Evolutionary conservation across 1,140 invertebrate species (phyloP).

Genomic region (Lasioglossum albipes): DNA sequence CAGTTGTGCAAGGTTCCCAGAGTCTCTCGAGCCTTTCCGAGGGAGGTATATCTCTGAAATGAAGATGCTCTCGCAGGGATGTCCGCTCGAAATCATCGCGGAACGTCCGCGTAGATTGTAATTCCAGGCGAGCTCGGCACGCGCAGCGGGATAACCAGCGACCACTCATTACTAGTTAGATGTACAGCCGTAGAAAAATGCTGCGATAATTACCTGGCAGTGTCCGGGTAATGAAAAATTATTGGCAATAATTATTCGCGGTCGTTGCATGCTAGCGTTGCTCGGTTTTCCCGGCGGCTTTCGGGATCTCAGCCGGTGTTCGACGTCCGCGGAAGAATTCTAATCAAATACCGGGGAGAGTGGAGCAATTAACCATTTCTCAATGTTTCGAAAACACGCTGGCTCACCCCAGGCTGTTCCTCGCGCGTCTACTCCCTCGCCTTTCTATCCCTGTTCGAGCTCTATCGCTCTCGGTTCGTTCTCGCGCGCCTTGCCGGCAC

Average conservation of each 20-base stretch:
- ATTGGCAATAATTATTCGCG: constrained; percentile 57
- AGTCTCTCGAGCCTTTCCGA: too few relatives aligned
- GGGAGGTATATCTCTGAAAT: too few relatives aligned
- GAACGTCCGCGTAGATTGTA: constrained; percentile 55
- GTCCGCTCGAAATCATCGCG: constrained; percentile 39
- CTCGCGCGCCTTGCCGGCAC: not conserved
- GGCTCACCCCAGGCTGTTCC: not conserved
- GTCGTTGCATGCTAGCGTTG: constrained; percentile 22
- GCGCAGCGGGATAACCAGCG: constrained; percentile 53
- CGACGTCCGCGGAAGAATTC: constrained; percentile 53
- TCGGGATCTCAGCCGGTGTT: constrained; percentile 14
- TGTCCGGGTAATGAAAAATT: constrained; percentile 59
- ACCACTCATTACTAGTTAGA: constrained; percentile 55
- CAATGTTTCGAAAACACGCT: constrained; percentile 50
- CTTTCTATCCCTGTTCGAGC: not conserved
- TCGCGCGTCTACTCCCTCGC: too few relatives aligned
- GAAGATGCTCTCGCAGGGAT: constrained; percentile 34
- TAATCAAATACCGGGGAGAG: constrained; percentile 50
- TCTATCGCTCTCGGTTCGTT: not conserved
- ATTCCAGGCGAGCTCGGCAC: constrained; percentile 53
- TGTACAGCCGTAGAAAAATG: constrained; percentile 23
- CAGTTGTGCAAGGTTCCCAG: too few relatives aligned
- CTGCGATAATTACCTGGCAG: constrained; percentile 52
- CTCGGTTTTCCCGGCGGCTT: not conserved
- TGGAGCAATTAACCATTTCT: constrained; percentile 56